Evolutionary conservation across 2,113 vertebrate species (phyloP).

Genomic region (Pseudopodoces humilis): DNA sequence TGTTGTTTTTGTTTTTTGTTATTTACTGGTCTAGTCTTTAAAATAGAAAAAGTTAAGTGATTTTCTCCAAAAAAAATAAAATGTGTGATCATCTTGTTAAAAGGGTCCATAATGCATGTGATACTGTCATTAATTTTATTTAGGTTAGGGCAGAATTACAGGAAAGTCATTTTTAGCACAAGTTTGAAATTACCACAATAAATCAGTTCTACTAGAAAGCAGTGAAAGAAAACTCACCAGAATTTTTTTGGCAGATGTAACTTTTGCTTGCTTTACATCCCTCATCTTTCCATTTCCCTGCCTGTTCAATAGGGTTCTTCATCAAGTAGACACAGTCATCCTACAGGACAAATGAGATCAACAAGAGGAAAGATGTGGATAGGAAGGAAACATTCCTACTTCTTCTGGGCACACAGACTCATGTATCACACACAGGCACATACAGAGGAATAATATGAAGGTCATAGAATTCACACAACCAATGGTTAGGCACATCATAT

Average conservation of each 20-base stretch:
- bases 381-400: background rate
- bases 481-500: background rate
- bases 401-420: background rate
- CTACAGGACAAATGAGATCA: background rate
- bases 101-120: background rate
- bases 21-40: background rate
- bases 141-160: background rate
- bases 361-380: background rate
- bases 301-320: conserved; percentile 34
- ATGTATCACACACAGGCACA: fast-evolving
- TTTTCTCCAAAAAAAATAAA: background rate
- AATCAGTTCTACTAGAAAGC: background rate
- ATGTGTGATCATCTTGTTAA: background rate
- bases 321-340: conserved; percentile 81
- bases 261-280: conserved; percentile 72
- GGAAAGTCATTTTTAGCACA: background rate
- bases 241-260: conserved; percentile 84
- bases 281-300: conserved; percentile 83
- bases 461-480: background rate
- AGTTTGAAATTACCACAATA: background rate
- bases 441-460: background rate
- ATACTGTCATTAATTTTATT: background rate
- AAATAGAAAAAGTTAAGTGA: background rate
- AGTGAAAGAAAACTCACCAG: conserved; percentile 69
- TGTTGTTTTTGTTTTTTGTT: background rate